Base-by-base conservation (phyloP, 1,140 invertebrate genomes). In the Bombus terrestris region DNA sequence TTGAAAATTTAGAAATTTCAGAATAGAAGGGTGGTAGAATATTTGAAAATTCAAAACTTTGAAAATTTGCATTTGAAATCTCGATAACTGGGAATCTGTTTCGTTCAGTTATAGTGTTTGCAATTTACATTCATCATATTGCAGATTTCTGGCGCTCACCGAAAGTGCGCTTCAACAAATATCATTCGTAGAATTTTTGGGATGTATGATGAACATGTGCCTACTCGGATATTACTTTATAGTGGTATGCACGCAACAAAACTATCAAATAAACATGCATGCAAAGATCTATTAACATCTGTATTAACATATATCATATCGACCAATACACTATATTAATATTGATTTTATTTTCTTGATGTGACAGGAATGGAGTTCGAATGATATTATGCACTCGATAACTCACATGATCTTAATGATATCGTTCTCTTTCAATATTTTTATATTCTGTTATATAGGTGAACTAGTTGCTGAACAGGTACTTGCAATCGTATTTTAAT, bases 141-240 rank as follows among this genome's bases (percentile, higher is more conserved):
- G 35, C n/a, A 93, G 92, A 25, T 92, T 93, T 47, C 73, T 92
- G 25, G 37, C 73, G 0, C 41, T 86, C 0, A 87, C 87, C 9
- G 91, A 93, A 66, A 76, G 82, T 35, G 73, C 90, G 15, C 69
- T 94, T 12, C 90, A 91, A 41, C 86, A 90, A 80, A 87, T 93
- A 75, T 92, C 91, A 69, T 76, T 93, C 5, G 86, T 93, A 1
- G 93, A 94, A 88, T 86, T 92, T 47, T 47, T 92, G 0, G 92
- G 93, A 12, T 93, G 92, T 53, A 93, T 91, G 0, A 78, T 92
- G 72, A 90, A 92, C 25, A 89, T 93, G 35, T 93, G 93, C 68
- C 86, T 93, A 3, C 73, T 93, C 18, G 91, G 90, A 69, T 94
- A 93, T 88, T 94, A 92, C 62, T 83, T 88, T 62, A 89, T 93